Evolutionary conservation across 2,113 vertebrate species (phyloP), one percentile per base, ranked within the genome.

Genomic region (Albula goreensis): DNA sequence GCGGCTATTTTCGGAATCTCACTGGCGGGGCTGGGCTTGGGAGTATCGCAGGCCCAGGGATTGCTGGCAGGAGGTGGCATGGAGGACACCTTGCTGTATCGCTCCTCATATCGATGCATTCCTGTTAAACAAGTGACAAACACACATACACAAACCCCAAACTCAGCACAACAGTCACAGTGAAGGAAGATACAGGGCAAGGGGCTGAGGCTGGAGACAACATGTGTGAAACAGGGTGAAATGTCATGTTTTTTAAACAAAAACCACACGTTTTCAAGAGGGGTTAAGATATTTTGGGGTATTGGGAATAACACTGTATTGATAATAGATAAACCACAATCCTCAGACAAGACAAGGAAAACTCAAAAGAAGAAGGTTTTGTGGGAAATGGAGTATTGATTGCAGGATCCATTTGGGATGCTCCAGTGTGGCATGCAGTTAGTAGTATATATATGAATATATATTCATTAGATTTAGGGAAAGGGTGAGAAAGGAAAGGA

Each of bases 51-150:
- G 31, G 94, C 89, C 97, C 96, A 97, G 0, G 91, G 90, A 79
- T 96, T 94, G 87, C 93, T 93, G 25, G 94, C 92, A n/a, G 94
- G 92, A 7, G 88, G 93, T 11, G 90, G 85, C 90, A 96, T 92
- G 50, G 95, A 85, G 74, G 95, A 84, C 12, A 80, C 91, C 83
- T 91, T 92, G 81, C 91, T 74, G 83, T 95, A 91, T 17, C 94
- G 86, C 85, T 97, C 96, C 83, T 98, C 95, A 52, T 96, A 98
- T 63, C 88, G 94, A 90, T 95, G 91, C 8, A 81, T 92, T 82
- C 94, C 98, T 99, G 92, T 1, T 0, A 4, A n/a, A 56, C 19
- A 4, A 74, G 8, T 2, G 56, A n/a, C 25, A 78, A 6, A 50
- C 0, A 56, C n/a, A 19, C 8, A 22, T 0, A 83, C 25, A 85